Evolutionary conservation across 2,113 vertebrate species (phyloP).

Genomic region (Procavia capensis): DNA sequence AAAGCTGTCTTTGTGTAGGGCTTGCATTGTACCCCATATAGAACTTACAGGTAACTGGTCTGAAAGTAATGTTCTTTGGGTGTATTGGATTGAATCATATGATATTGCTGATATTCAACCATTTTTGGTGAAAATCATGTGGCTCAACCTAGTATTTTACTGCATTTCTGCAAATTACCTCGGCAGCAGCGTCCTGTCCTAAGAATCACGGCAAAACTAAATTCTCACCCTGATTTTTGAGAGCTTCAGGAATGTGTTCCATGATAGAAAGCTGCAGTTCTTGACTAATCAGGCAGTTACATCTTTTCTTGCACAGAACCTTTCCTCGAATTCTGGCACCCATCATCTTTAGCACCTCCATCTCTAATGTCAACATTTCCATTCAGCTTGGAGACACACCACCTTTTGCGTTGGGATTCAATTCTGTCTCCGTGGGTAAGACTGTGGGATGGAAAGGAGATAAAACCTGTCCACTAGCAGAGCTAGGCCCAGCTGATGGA

Average conservation of each 20-base stretch:
- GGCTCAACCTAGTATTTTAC: constrained; percentile 23
- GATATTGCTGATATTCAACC: neutral
- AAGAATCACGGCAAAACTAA: constrained; percentile 18
- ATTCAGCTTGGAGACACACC: constrained; percentile 96
- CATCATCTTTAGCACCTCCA: constrained; percentile 91
- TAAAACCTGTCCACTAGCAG: neutral
- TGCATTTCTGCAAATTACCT: constrained; percentile 13
- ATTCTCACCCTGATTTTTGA: constrained; percentile 13
- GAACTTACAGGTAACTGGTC: constrained; percentile 4
- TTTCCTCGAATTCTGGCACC: constrained; percentile 94
- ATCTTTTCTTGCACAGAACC: constrained; percentile 82
- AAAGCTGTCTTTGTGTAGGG: neutral
- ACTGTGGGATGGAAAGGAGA: neutral
- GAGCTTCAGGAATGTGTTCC: neutral
- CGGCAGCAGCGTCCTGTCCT: neutral
- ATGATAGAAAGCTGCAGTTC: neutral
- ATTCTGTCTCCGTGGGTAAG: constrained; percentile 93
- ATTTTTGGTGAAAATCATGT: constrained; percentile 13
- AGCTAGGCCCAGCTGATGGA: neutral
- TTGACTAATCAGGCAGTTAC: constrained; percentile 34
- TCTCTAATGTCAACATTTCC: constrained; percentile 95
- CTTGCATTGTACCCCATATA: neutral
- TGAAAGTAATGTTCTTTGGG: constrained; percentile 32
- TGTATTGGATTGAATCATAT: neutral
- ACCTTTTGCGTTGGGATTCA: constrained; percentile 96